Evolutionary conservation across 2,113 vertebrate genomes (phyloP).

Genomic region (Empidonax alnorum): DNA sequence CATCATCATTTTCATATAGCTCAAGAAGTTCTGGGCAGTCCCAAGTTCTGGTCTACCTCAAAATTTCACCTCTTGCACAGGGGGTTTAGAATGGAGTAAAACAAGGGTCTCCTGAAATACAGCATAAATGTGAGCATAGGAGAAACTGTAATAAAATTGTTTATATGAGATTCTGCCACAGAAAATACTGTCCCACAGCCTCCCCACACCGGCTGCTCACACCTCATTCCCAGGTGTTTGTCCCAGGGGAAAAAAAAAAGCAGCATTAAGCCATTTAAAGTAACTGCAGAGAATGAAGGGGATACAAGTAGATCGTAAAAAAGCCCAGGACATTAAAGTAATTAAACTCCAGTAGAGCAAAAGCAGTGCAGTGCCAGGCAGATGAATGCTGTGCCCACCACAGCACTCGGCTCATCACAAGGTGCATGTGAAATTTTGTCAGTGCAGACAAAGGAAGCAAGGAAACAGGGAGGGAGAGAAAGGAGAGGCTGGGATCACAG

Average conservation of each 20-base stretch:
- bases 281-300: not conserved
- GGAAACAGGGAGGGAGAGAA: not conserved
- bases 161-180: not conserved
- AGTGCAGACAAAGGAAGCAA: rapidly evolving
- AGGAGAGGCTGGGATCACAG: not conserved
- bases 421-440: rapidly evolving
- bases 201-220: not conserved
- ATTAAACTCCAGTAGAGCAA: not conserved
- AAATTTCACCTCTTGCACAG: not conserved
- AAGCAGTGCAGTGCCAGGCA: not conserved
- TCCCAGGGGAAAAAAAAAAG: not conserved
- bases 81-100: not conserved
- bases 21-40: not conserved
- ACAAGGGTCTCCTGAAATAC: too few relatives aligned
- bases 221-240: too few relatives aligned
- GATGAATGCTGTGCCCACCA: not conserved
- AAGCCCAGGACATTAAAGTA: not conserved
- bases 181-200: not conserved
- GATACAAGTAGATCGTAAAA: rapidly evolving
- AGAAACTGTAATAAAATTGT: not conserved
- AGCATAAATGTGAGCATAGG: not conserved
- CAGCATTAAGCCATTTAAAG: rapidly evolving
- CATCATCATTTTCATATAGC: not conserved
- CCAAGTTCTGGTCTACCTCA: too few relatives aligned
- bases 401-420: rapidly evolving